These are phyloP conservation scores for Salvelinus fontinalis DNA, from an alignment of 2,113 vertebrate species.

Conservation along the genomic window DNA sequence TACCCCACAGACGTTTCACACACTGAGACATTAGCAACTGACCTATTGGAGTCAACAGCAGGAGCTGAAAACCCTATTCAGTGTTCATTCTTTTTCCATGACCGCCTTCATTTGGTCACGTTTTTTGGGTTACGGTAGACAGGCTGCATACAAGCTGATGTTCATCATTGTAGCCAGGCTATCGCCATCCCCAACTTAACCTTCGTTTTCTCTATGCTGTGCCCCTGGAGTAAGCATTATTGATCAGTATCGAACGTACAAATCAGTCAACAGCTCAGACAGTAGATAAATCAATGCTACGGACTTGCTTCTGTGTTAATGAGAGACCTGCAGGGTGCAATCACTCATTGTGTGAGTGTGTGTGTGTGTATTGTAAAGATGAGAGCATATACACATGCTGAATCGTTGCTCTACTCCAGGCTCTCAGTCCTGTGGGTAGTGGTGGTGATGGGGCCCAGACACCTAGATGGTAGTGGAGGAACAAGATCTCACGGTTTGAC, in stretches of 20 bases:
- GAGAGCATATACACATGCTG: no score
- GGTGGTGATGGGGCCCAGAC: no score
- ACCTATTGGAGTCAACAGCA: no score
- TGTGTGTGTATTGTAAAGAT: slow-evolving; percentile 6
- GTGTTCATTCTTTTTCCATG: no score
- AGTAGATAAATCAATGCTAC: background rate
- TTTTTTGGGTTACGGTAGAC: no score
- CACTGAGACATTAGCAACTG: background rate
- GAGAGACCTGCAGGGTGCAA: background rate
- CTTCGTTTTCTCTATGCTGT: background rate
- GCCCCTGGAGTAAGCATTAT: background rate
- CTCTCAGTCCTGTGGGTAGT: no score
- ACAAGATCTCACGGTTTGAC: no score
- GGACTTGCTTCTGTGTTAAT: background rate
- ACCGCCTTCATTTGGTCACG: no score
- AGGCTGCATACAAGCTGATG: background rate
- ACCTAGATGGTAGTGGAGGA: background rate
- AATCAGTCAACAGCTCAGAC: background rate
- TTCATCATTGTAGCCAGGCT: background rate
- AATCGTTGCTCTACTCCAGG: background rate
- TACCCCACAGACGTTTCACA: background rate
- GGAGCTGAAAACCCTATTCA: no score
- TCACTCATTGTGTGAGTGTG: background rate
- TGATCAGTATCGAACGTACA: background rate
- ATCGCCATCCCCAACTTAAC: background rate